These are phyloP conservation scores for Chroicocephalus ridibundus DNA, from an alignment of 2,113 vertebrate genomes.

Conservation along the genomic window DNA sequence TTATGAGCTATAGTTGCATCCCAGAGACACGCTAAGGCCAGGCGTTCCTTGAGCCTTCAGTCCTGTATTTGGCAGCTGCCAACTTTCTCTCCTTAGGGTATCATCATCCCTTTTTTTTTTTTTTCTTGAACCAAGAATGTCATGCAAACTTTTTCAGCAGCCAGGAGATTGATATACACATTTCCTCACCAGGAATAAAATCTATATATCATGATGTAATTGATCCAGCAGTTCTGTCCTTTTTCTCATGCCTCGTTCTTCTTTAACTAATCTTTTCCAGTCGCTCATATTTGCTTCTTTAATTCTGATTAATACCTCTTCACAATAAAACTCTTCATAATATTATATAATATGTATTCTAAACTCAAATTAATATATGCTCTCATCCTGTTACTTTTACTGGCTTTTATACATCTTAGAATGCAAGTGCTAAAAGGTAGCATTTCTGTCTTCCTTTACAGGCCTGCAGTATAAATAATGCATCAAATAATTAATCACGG, in stretches of 20 bases:
- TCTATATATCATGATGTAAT: background rate
- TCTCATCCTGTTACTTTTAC: background rate
- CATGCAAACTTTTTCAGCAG: background rate
- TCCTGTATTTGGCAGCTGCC: background rate
- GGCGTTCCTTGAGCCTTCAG: background rate
- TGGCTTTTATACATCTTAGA: background rate
- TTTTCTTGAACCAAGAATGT: background rate
- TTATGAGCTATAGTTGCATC: background rate
- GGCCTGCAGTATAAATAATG: background rate
- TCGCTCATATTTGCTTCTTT: background rate
- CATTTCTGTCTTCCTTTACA: background rate
- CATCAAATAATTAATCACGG: background rate
- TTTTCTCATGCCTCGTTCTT: background rate
- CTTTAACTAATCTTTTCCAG: background rate
- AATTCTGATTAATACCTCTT: background rate
- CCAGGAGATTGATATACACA: background rate
- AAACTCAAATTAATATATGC: background rate
- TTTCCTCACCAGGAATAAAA: background rate
- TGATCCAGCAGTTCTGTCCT: background rate
- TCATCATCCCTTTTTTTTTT: background rate
- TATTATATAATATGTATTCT: background rate
- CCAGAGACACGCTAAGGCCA: background rate
- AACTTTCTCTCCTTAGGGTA: background rate
- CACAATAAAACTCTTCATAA: background rate
- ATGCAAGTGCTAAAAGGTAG: background rate